phyloP scores from a whole-genome alignment of 2,113 vertebrate species.

The Gymnobelideus leadbeateri region DNA sequence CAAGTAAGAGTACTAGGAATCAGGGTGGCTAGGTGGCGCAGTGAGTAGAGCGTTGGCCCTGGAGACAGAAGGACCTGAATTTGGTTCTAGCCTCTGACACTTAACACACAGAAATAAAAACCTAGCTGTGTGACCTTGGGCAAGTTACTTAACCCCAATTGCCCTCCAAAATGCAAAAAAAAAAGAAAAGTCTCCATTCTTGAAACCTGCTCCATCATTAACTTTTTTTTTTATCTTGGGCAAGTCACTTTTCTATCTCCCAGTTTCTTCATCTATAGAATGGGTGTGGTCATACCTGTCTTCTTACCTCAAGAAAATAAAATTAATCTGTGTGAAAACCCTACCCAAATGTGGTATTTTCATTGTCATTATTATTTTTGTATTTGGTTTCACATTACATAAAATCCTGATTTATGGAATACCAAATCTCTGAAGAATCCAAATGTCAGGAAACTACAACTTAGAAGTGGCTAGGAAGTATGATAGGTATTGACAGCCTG shows the following conservation, averaged over 20 bases:
- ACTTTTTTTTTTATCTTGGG: background rate
- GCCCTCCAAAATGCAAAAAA: no score
- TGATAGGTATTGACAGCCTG: background rate
- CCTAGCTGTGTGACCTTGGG: no score
- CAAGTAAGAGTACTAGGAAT: no score
- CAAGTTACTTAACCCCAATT: no score
- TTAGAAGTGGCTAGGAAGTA: background rate
- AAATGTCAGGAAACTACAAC: background rate
- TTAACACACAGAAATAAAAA: no score
- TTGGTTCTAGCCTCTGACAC: no score
- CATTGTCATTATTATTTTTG: background rate
- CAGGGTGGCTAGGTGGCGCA: no score
- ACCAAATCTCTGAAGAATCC: background rate
- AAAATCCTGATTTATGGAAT: background rate
- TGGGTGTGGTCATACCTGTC: background rate
- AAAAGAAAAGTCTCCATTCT: no score
- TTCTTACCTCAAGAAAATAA: background rate
- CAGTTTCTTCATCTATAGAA: background rate
- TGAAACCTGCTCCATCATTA: background rate
- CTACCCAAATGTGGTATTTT: background rate
- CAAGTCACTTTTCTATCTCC: background rate
- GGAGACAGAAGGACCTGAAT: no score
- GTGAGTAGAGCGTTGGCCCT: no score
- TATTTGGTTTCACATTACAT: background rate
- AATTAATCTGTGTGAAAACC: background rate